Base-by-base conservation (phyloP, 2,797 vertebrate species). In the Gymnodraco acuticeps region DNA sequence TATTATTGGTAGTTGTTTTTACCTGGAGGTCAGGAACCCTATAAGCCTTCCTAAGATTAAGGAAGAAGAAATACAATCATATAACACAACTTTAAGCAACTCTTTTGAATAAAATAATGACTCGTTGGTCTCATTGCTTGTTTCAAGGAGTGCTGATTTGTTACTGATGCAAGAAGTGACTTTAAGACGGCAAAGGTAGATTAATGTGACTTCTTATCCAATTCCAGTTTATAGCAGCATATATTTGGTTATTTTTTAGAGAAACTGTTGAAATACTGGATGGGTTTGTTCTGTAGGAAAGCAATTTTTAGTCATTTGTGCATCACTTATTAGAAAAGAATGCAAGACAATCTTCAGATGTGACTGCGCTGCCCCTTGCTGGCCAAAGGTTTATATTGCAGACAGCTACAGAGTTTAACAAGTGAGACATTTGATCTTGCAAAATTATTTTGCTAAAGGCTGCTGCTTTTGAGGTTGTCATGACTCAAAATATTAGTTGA, bases 351-450 rank as follows among this genome's bases (percentile, higher is more conserved):
- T 23, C 6, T 4, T 64, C 8, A 2, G 10, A 42, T 17, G 20
- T 15, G 60, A 9, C 19, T 58, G 10, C 48, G 33, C 70, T 80
- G 63, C 82, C 64, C 17, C 77, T 17, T 65, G 42, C 38, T 75
- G 84, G 81, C 1, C 45, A 27, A 10, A 51, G 0, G 1, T 3
- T 0, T 17, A 12, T 3, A 83, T 7, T 84, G 48, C 67, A 75
- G 41, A 11, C 13, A 47, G 10, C 12, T 17, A 16, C 33, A 12
- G 3, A 20, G 20, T 20, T 38, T 41, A 51, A 41, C 3, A 51
- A 38, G 45, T 38, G 0, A 15, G n/a, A 20, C 3, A 4, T 53
- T 43, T 27, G n/a, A 50, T 51, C 8, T 31, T 31, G 13, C 17
- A 20, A 38, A 48, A 5, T 16, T 1, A 16, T 33, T 11, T 9